Base-by-base conservation (phyloP, 2,797 vertebrate genomes). In the Helarctos malayanus region DNA sequence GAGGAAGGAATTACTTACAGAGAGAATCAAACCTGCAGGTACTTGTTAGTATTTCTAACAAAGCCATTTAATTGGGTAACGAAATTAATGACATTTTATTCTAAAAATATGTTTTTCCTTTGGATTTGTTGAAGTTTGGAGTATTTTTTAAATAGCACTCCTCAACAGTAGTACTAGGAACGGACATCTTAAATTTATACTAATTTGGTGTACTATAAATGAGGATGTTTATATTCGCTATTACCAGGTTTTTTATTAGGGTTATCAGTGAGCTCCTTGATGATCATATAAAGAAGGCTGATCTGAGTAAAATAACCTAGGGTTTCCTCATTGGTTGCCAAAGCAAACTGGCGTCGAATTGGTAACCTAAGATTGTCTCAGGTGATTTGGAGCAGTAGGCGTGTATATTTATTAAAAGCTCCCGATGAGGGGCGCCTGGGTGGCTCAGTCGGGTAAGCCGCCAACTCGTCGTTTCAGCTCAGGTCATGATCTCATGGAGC, bases 1-100 rank as follows among this genome's bases (percentile, higher is more conserved):
- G 99, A 99, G 98, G 97, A 98, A 99, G 96, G 98, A 98, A 90
- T 97, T 98, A 93, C 99, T 99, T 98, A 98, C 99, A 98, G 98
- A 99, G 97, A 99, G 99, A 98, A 98, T 98, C 92, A 98, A 98
- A 94, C 97, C 98, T 97, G 97, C 99, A 97, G 97, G 98, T 97
- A 98, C 98, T 95, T 99, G 96, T 97, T 99, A 98, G 88, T 98
- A 98, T 93, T 98, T 99, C 98, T 98, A 99, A 88, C 98, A 98
- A 98, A 98, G 97, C 97, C 98, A 57, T 97, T 99, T 59, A 96
- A 91, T 95, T 98, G 99, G 99, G 99, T 96, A 95, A 78, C 73
- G 63, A 52, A 75, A 32, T 88, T 49, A 54, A 54, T 83, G 68
- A 27, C 16, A 38, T 79, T 90, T 93, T 78, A 61, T 79, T 93